Base-by-base conservation (phyloP, 2,797 vertebrate genomes). In the Xiphophorus birchmanni region DNA sequence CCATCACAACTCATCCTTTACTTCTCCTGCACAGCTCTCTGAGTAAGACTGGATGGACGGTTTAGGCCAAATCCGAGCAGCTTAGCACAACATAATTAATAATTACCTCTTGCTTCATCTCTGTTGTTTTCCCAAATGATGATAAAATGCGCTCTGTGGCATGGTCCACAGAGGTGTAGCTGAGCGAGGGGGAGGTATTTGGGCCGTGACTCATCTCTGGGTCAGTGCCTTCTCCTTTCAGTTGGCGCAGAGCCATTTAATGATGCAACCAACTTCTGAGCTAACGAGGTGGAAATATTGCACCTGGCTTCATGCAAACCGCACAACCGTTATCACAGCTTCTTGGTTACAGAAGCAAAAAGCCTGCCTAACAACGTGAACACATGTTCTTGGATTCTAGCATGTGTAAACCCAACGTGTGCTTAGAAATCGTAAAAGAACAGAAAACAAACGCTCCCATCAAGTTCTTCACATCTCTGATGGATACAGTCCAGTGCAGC, bases 211-310 rank as follows among this genome's bases (percentile, higher is more conserved):
- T 93, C 87, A 85, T 86, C 84, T 85, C 85, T 67, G 73, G 73
- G 67, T 82, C 71, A 47, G 72, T 80, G 80, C 81, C 75, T 84
- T 77, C 76, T 82, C 84, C 80, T 82, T 23, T 44, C 3, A 65
- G 67, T 84, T 60, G 89, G 90, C 86, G 80, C 86, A 74, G 90
- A 77, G 81, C 69, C 77, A 75, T 80, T 84, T 91, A 91, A 92
- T 80, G 80, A 93, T 80, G 88, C 52, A 84, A 40, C 69, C 0
- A 3, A 83, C 37, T 80, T 80, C 84, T 40, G 74, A 56, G 78
- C 78, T 10, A 54, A 71, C 67, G 12, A 81, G 76, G 35, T 13
- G 82, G 84, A 87, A 90, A 80, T 15, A 67, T 76, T 79, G 76
- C 80, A 76, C 78, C 50, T 76, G 18, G 82, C 52, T 75, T 78